Evolutionary conservation across 2,888 invertebrate genomes (phyloP).

Genomic region (Pheosia gnoma): DNA sequence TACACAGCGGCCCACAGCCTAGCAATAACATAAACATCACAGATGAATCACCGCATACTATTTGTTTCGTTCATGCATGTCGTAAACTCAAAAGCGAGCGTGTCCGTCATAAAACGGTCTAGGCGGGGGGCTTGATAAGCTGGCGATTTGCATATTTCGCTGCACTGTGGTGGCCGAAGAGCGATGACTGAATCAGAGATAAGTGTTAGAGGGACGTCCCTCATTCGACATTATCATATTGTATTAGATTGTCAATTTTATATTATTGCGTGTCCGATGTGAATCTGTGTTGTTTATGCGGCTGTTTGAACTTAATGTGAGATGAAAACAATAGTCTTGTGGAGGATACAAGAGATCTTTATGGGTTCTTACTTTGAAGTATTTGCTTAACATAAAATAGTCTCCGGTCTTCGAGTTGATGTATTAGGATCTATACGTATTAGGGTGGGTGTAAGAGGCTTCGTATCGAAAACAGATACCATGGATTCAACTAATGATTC

Average conservation of each 20-base stretch:
- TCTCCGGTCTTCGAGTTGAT: no score
- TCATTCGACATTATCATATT: constrained; percentile 26
- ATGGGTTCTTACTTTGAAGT: neutral
- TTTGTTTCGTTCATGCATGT: constrained; percentile 39
- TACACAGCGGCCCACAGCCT: constrained; percentile 35
- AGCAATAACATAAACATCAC: constrained; percentile 63
- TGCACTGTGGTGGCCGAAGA: constrained; percentile 34
- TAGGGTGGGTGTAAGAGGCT: no score
- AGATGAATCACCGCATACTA: constrained; percentile 54
- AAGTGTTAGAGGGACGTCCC: constrained; percentile 19
- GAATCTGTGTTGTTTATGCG: constrained; percentile 2
- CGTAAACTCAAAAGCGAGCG: constrained; percentile 38
- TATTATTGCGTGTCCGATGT: constrained; percentile 13
- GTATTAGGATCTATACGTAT: no score
- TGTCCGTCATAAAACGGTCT: constrained; percentile 60
- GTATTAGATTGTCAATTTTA: constrained; percentile 19
- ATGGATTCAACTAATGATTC: no score
- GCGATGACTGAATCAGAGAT: constrained; percentile 22
- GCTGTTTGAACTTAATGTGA: neutral
- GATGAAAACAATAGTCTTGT: neutral
- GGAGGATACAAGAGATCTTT: neutral
- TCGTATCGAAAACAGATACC: no score
- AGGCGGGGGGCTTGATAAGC: constrained; percentile 52
- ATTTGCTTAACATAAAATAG: no score
- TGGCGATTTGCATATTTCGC: constrained; percentile 44